Evolutionary conservation across 2,113 vertebrate genomes (phyloP).

Genomic region (Empidonax alnorum): DNA sequence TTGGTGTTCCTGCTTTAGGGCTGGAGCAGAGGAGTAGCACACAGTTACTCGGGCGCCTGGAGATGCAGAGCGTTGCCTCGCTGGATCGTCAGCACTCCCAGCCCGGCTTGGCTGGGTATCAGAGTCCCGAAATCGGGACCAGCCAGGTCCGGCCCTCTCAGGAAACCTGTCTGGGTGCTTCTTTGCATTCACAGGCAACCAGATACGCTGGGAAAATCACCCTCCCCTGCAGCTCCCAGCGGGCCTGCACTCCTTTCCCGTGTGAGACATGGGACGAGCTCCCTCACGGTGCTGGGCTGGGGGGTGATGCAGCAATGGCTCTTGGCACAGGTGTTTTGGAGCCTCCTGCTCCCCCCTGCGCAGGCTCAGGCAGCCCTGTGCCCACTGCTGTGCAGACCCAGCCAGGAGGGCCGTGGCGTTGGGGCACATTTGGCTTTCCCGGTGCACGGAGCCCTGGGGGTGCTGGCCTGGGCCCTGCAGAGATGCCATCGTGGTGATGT

Average conservation of each 20-base stretch:
- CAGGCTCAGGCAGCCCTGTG: neutral
- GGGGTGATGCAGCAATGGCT: neutral
- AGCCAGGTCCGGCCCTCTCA: neutral
- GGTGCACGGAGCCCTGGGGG: fast-evolving
- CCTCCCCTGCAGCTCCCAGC: neutral
- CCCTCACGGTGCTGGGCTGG: fast-evolving
- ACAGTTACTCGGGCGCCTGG: neutral
- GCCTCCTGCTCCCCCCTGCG: neutral
- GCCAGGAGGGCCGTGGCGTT: fast-evolving
- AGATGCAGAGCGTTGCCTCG: neutral
- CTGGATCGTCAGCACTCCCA: neutral
- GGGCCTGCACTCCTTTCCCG: neutral
- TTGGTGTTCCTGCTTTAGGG: neutral
- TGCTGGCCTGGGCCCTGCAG: neutral
- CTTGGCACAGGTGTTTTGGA: neutral
- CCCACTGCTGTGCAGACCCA: fast-evolving
- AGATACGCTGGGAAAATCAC: neutral
- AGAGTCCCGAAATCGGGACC: neutral
- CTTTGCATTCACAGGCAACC: neutral
- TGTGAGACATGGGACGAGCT: neutral
- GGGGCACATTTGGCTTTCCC: neutral
- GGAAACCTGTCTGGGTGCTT: neutral
- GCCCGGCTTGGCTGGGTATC: neutral
- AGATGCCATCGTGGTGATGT: neutral
- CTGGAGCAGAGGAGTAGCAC: neutral